Percentiles rank a stretch among this genome's conserved stretches.
Evolutionary conservation across 2,888 invertebrate species (phyloP).

Genomic region (Stegana nigrithorax): DNA sequence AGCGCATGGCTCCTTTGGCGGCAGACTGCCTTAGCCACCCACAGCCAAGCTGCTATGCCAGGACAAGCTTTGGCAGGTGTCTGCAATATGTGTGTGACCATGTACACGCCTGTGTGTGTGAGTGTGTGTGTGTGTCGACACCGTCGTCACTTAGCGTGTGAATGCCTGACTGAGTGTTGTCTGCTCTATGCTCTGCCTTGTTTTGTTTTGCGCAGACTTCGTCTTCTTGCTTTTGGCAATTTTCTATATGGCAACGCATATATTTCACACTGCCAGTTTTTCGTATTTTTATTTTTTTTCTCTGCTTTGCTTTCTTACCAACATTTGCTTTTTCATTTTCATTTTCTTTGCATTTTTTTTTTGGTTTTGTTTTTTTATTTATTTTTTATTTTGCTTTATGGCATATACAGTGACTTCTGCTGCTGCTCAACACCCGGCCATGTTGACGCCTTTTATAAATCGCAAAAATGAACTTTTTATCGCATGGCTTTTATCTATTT

Average conservation of each 20-base stretch:
- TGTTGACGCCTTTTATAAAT: constrained; percentile 8
- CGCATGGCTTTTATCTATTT: background rate
- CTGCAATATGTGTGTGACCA: background rate
- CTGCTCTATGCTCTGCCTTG: background rate
- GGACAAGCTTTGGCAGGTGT: background rate
- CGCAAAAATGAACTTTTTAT: background rate
- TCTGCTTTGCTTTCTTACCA: no score
- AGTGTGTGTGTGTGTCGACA: constrained; percentile 12
- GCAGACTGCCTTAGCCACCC: background rate
- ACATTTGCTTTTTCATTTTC: no score
- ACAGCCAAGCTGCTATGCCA: no score
- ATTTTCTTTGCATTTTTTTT: no score
- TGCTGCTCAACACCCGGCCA: no score
- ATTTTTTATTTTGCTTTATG: no score
- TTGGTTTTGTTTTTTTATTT: background rate
- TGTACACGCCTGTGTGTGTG: no score
- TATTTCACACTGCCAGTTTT: no score
- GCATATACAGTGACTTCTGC: no score
- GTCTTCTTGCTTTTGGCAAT: constrained; percentile 6
- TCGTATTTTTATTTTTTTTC: no score
- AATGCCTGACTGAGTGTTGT: constrained; percentile 35
- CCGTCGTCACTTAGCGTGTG: constrained; percentile 38
- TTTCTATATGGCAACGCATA: no score
- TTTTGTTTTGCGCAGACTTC: constrained; percentile 17
- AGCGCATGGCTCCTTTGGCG: no score